Conservation (phyloP, 2,888 invertebrate genomes). For the Synergus umbraculus region DNA sequence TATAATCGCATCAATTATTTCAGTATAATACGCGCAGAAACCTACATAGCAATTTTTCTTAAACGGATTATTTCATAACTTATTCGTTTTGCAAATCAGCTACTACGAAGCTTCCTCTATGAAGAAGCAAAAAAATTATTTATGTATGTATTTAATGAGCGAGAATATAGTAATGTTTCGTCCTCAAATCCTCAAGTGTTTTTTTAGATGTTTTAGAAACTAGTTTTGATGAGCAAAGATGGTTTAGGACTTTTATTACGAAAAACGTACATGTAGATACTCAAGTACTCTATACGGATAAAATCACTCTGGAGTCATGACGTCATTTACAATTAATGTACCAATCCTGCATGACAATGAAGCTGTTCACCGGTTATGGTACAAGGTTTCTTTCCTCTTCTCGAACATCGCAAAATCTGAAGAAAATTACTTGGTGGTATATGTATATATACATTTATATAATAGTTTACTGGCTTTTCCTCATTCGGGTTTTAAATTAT, state of each 20-base stretch:
- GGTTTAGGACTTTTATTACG: neutral
- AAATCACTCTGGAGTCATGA: slow-evolving; percentile 47
- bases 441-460: too few species aligned
- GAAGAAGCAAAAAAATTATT: neutral
- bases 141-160: too few species aligned
- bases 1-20: slow-evolving; percentile 34
- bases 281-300: slow-evolving; percentile 7
- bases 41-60: neutral
- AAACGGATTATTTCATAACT: neutral
- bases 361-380: slow-evolving; percentile 16
- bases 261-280: neutral
- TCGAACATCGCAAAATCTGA: neutral
- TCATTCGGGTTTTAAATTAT: too few species aligned
- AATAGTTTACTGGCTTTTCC: too few species aligned
- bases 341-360: slow-evolving; percentile 44
- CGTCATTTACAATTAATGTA: slow-evolving; percentile 47
- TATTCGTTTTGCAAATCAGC: too few species aligned
- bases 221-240: slow-evolving; percentile 1
- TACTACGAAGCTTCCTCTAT: neutral
- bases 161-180: too few species aligned
- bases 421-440: too few species aligned
- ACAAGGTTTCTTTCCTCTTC: slow-evolving; percentile 23
- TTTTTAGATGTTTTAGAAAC: slow-evolving; percentile 13
- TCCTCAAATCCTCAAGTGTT: neutral
- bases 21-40: too few species aligned